A percentile compares a stretch with the other conserved stretches of the same genome.
Conservation (phyloP, 2,888 invertebrate genomes). For the Scelioninae gen. 1 region DNA sequence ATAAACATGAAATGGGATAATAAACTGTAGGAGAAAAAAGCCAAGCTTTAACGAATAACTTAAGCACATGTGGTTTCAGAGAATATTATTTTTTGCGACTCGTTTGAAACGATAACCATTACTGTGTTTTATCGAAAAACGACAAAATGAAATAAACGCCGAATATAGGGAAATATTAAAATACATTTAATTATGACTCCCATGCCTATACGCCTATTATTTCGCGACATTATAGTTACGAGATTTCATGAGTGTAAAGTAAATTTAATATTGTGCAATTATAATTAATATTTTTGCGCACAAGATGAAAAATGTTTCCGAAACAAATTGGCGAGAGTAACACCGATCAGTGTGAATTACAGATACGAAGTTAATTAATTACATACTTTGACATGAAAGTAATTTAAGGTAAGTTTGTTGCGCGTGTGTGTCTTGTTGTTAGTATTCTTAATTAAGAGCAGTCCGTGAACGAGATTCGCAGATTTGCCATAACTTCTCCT, state of each 20-base stretch:
- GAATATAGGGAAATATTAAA: no score
- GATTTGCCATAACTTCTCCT: conserved; percentile 71
- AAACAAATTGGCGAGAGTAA: conserved; percentile 1
- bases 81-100: no score
- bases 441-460: conserved; percentile 74
- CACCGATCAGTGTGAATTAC: conserved; percentile 27
- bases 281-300: neutral
- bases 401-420: conserved; percentile 37
- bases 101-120: no score
- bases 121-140: no score
- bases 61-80: no score
- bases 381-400: conserved; percentile 44
- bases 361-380: conserved; percentile 53
- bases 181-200: no score
- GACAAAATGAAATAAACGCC: no score
- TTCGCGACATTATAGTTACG: neutral
- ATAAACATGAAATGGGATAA: no score
- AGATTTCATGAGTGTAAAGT: neutral
- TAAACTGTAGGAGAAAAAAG: no score
- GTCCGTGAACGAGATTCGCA: conserved; percentile 74
- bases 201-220: neutral
- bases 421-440: conserved; percentile 49
- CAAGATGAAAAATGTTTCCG: neutral
- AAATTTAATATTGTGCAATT: neutral
- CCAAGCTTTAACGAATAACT: no score